A percentile compares a stretch with the other conserved stretches of the same genome.
These are phyloP conservation scores for Electrona antarctica DNA, from an alignment of 2,113 vertebrate species.

Conservation along the genomic window DNA sequence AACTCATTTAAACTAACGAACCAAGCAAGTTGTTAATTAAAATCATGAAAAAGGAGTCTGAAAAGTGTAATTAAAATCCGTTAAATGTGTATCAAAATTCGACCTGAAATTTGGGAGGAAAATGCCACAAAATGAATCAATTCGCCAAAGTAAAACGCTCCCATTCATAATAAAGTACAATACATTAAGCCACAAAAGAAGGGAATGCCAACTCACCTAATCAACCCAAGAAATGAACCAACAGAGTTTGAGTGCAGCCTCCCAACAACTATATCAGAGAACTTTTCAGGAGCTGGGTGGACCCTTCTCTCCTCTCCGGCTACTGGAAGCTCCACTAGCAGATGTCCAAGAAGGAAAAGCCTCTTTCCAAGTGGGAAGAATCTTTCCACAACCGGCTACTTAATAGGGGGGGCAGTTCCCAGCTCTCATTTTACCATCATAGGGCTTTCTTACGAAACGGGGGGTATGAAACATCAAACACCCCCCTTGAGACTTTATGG, in stretches of 20 bases:
- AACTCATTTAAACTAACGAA: no score
- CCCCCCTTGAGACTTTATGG: constrained; percentile 38
- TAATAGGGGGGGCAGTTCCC: constrained; percentile 96
- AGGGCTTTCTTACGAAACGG: constrained; percentile 85
- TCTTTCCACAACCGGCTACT: constrained; percentile 89
- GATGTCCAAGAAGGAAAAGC: constrained; percentile 79
- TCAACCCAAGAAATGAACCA: constrained; percentile 26
- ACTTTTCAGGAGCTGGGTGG: constrained; percentile 56
- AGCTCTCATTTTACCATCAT: constrained; percentile 85
- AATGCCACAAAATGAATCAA: no score
- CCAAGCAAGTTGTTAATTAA: no score
- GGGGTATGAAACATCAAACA: constrained; percentile 78
- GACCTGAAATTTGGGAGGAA: no score
- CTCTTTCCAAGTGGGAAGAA: constrained; percentile 88
- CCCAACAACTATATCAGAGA: constrained; percentile 31
- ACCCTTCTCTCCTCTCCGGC: constrained; percentile 59
- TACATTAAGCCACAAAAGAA: no score
- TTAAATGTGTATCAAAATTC: no score
- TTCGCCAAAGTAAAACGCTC: no score
- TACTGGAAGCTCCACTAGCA: constrained; percentile 71
- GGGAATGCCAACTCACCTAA: constrained; percentile 55
- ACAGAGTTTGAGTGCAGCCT: constrained; percentile 37
- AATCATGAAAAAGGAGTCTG: no score
- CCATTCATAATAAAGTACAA: no score
- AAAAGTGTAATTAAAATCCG: no score